Conservation (phyloP, 2,797 vertebrate species). For the Capromys pilorides region DNA sequence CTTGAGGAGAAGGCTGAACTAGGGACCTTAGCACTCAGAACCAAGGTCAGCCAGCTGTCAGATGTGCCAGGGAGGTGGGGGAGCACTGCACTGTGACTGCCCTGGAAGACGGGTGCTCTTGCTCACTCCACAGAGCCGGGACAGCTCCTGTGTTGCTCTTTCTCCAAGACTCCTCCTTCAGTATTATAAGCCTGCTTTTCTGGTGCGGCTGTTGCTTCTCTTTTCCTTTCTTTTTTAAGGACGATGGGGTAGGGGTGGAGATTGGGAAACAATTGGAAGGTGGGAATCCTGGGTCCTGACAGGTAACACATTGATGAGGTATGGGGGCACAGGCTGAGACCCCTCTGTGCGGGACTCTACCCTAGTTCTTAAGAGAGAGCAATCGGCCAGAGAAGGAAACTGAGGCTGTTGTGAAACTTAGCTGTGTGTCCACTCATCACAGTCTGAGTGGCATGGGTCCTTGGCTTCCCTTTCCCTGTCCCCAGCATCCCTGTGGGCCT, state of each 20-base stretch:
- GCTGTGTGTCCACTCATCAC: background rate
- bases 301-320: background rate
- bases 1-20: background rate
- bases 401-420: conserved; percentile 35
- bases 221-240: background rate
- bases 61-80: background rate
- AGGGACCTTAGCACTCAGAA: background rate
- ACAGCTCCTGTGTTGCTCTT: background rate
- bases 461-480: background rate
- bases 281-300: background rate
- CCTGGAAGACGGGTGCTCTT: background rate
- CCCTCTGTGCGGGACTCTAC: background rate
- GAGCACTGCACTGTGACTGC: background rate
- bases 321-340: background rate
- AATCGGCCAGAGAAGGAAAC: conserved; percentile 58
- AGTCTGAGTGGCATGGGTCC: background rate
- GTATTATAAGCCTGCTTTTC: background rate
- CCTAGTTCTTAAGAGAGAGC: background rate
- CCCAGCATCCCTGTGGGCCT: background rate
- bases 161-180: background rate
- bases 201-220: background rate
- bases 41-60: background rate
- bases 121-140: background rate
- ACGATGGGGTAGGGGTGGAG: background rate
- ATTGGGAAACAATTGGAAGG: background rate